These are phyloP conservation scores for Galbula dea DNA, from an alignment of 2,113 vertebrate genomes.

Conservation along the genomic window DNA sequence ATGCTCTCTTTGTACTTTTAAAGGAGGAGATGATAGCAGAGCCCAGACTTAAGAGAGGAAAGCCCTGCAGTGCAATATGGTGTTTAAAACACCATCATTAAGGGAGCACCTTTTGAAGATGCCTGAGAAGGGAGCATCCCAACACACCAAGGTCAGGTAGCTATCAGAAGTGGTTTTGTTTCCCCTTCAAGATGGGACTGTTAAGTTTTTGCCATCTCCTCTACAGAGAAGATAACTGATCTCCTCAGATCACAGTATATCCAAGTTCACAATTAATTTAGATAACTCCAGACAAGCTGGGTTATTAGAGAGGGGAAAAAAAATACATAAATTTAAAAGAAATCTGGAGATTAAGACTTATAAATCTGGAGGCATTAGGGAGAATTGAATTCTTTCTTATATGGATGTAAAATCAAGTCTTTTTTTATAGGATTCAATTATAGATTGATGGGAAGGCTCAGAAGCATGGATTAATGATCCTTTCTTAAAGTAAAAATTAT, in stretches of 20 bases:
- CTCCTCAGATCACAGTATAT: slow-evolving; percentile 64
- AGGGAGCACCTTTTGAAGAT: slow-evolving; percentile 19
- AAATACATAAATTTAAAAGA: slow-evolving; percentile 34
- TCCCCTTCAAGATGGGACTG: slow-evolving; percentile 46
- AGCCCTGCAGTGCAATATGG: background rate
- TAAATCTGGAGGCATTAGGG: slow-evolving; percentile 68
- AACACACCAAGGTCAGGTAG: slow-evolving; percentile 42
- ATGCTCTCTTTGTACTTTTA: background rate
- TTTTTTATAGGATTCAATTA: slow-evolving; percentile 78
- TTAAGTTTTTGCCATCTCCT: slow-evolving; percentile 25
- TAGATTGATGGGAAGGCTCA: slow-evolving; percentile 73
- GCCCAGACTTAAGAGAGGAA: background rate
- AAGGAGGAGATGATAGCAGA: background rate
- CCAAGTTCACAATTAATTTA: slow-evolving; percentile 75
- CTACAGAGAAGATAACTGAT: slow-evolving; percentile 41
- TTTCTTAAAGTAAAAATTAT: slow-evolving; percentile 67
- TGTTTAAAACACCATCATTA: background rate
- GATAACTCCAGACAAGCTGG: slow-evolving; percentile 65
- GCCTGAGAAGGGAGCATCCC: background rate
- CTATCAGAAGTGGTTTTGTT: slow-evolving; percentile 57
- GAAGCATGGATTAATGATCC: slow-evolving; percentile 73
- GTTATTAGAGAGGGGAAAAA: background rate
- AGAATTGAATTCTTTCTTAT: slow-evolving; percentile 68
- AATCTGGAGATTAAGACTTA: slow-evolving; percentile 58
- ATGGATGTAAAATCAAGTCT: slow-evolving; percentile 73